Percentiles rank a stretch among this genome's conserved stretches.
Conservation (phyloP, 2,113 vertebrate genomes). For the Mormyrus iriodes region DNA sequence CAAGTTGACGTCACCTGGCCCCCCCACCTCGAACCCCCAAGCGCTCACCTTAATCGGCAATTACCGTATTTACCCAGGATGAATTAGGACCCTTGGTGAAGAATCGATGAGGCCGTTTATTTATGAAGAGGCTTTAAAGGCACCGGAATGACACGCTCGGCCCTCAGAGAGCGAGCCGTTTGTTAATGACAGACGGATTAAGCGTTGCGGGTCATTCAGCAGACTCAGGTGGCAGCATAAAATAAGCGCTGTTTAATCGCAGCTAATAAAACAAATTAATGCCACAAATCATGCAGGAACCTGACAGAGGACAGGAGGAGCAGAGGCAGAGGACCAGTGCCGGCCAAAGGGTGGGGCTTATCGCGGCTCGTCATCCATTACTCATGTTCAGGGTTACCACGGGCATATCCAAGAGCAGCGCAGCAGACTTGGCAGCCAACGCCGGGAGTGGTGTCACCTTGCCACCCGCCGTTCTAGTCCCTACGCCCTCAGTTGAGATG, state of each 20-base stretch:
- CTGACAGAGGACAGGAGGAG: not conserved
- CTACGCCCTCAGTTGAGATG: not conserved
- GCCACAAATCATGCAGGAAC: not conserved
- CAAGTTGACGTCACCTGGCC: not conserved
- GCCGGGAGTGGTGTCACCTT: constrained; percentile 22
- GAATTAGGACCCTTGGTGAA: not conserved
- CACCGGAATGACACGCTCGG: not conserved
- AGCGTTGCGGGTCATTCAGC: not conserved
- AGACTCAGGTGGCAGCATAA: not conserved
- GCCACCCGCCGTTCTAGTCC: constrained; percentile 17
- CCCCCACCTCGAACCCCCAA: too few relatives aligned
- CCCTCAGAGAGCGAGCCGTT: not conserved
- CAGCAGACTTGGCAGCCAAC: constrained; percentile 11
- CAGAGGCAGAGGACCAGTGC: not conserved
- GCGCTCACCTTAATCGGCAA: not conserved
- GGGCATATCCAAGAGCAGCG: not conserved
- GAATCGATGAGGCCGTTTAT: constrained; percentile 9
- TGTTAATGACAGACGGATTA: constrained; percentile 2
- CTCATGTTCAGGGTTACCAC: not conserved
- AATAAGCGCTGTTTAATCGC: not conserved
- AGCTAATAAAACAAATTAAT: constrained; percentile 1
- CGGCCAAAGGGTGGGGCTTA: not conserved
- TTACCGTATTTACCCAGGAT: constrained; percentile 16
- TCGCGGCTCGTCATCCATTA: not conserved
- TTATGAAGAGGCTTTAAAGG: constrained; percentile 14